Conservation (phyloP, 2,888 invertebrate genomes). For the Mythimna ferrago region DNA sequence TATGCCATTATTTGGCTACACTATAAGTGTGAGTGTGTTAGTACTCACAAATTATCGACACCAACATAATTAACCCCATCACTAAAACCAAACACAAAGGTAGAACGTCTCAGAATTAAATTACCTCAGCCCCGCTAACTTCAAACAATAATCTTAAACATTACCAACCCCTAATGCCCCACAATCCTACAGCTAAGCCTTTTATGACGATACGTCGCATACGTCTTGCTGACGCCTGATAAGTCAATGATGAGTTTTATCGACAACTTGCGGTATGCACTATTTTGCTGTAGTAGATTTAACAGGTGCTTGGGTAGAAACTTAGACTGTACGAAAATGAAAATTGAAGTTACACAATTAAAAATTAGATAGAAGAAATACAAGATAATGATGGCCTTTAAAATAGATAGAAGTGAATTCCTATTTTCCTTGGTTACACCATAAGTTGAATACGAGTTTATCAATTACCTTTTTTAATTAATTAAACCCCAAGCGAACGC, state of each 20-base stretch:
- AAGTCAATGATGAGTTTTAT: conserved; percentile 76
- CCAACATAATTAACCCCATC: conserved; percentile 10
- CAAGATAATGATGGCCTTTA: too few species aligned
- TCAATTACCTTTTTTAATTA: too few species aligned
- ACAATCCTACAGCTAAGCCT: conserved; percentile 73
- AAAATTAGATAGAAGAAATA: too few species aligned
- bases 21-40: too few species aligned
- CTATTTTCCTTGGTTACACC: too few species aligned
- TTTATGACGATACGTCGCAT: conserved; percentile 78
- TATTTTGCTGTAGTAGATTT: conserved; percentile 13
- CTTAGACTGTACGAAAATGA: neutral
- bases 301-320: neutral
- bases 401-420: too few species aligned
- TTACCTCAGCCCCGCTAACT: conserved; percentile 85
- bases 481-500: too few species aligned
- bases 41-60: conserved; percentile 39
- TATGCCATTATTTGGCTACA: too few species aligned
- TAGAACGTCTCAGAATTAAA: conserved; percentile 86
- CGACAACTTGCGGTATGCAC: conserved; percentile 34
- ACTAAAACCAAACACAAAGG: conserved; percentile 71
- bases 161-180: conserved; percentile 55
- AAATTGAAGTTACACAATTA: neutral
- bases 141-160: conserved; percentile 88
- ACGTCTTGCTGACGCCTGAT: conserved; percentile 79
- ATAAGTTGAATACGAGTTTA: too few species aligned